phyloP scores from a whole-genome alignment of 2,888 invertebrate species.

The Hirtodrosophila histrioides region DNA sequence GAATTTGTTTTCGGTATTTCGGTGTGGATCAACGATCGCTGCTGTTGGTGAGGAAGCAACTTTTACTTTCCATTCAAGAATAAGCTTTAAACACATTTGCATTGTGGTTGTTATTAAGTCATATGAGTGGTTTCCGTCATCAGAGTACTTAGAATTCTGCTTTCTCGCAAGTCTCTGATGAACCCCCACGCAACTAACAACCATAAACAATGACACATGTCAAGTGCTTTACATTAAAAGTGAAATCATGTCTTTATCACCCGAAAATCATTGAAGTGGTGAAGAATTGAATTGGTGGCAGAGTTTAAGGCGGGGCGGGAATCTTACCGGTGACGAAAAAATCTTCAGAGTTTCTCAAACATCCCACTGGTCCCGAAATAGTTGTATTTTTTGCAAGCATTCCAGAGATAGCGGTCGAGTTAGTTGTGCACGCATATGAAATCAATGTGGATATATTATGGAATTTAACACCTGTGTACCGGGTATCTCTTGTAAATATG shows the following conservation, averaged over 20 bases:
- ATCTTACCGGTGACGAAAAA: too few species aligned
- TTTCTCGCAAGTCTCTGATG: constrained; percentile 32
- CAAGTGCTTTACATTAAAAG: constrained; percentile 43
- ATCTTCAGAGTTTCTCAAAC: too few species aligned
- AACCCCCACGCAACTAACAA: constrained; percentile 15
- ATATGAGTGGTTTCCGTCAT: constrained; percentile 40
- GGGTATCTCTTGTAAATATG: too few species aligned
- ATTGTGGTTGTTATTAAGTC: constrained; percentile 49
- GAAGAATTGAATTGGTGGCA: too few species aligned
- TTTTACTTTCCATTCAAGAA: constrained; percentile 76
- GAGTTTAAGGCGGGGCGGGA: too few species aligned
- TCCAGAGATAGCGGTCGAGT: too few species aligned
- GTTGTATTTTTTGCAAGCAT: too few species aligned
- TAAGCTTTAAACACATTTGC: constrained; percentile 30
- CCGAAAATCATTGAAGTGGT: too few species aligned
- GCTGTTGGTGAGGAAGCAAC: constrained; percentile 59
- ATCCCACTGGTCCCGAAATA: too few species aligned
- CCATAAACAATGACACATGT: constrained; percentile 15
- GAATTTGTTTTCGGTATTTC: constrained; percentile 27
- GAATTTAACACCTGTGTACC: too few species aligned
- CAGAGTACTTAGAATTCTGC: constrained; percentile 61
- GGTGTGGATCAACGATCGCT: constrained; percentile 44
- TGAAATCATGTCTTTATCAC: constrained; percentile 32
- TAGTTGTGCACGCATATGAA: too few species aligned
- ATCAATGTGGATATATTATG: too few species aligned